These are phyloP conservation scores for Calliopsis andreniformis DNA, from an alignment of 1,140 invertebrate genomes.

Conservation along the genomic window DNA sequence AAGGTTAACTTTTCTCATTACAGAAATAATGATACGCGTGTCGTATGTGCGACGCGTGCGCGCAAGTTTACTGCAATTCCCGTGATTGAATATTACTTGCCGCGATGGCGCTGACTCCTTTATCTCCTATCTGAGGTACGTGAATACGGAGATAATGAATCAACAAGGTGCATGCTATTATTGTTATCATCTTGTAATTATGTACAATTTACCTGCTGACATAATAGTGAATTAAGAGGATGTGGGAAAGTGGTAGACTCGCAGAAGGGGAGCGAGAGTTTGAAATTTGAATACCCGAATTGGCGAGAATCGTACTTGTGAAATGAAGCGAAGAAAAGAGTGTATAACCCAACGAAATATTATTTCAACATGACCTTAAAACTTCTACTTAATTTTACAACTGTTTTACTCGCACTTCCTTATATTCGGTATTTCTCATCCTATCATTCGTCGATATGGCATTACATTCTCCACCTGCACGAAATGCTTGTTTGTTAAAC, in stretches of 20 bases:
- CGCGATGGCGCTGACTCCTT: background rate
- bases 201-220: no score
- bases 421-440: no score
- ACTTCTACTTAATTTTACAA: no score
- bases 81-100: no score
- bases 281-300: constrained; percentile 1
- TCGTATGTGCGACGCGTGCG: background rate
- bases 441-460: background rate
- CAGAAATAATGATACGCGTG: background rate
- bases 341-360: background rate
- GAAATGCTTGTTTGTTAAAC: background rate
- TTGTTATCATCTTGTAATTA: background rate
- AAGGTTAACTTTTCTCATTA: background rate
- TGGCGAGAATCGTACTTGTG: background rate
- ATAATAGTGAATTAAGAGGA: background rate
- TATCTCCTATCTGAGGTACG: background rate
- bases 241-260: background rate
- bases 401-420: no score
- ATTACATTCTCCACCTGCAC: background rate
- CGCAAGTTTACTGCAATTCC: background rate
- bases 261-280: background rate
- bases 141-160: background rate
- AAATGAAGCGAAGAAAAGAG: background rate
- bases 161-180: background rate
- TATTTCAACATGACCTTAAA: no score